These are phyloP conservation scores for Nomada flava DNA, from an alignment of 2,888 invertebrate species.

Conservation along the genomic window DNA sequence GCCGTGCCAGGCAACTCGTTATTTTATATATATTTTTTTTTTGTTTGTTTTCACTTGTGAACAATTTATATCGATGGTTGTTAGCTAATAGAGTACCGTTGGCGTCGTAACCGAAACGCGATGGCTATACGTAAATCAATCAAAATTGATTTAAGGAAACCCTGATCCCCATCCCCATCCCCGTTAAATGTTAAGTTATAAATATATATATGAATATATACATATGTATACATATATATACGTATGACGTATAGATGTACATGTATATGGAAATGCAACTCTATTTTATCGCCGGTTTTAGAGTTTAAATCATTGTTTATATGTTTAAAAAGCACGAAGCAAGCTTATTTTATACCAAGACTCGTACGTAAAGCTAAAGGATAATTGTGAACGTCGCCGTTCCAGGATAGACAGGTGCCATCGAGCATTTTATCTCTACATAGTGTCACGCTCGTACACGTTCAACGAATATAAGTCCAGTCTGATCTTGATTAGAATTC, in stretches of 20 bases:
- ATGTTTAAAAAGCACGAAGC: conserved; percentile 16
- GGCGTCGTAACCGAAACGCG: conserved; percentile 51
- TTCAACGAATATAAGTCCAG: conserved; percentile 3
- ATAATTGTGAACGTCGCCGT: conserved; percentile 40
- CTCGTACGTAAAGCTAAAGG: conserved; percentile 27
- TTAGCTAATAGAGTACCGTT: conserved; percentile 52
- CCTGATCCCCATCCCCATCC: conserved; percentile 5
- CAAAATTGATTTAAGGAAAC: conserved; percentile 79
- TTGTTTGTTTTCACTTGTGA: conserved; percentile 63
- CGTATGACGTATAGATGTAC: conserved; percentile 69
- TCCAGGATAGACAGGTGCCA: conserved; percentile 61
- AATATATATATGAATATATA: conserved; percentile 8
- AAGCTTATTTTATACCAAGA: conserved; percentile 41
- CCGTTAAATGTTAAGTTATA: conserved; percentile 65
- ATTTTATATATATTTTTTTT: conserved; percentile 51
- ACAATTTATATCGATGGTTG: conserved; percentile 66
- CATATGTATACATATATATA: conserved; percentile 37
- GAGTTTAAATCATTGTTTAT: conserved; percentile 57
- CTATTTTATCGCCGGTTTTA: conserved; percentile 55
- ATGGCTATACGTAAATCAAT: conserved; percentile 76
- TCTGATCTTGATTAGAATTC: conserved; percentile 14
- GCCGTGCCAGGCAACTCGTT: conserved; percentile 54
- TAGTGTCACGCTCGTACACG: conserved; percentile 37
- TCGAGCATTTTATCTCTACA: conserved; percentile 52
- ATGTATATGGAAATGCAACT: conserved; percentile 53